A percentile compares a stretch with the other conserved stretches of the same genome.
These are phyloP conservation scores for Uria aalge DNA, from an alignment of 2,113 vertebrate genomes.

Conservation along the genomic window DNA sequence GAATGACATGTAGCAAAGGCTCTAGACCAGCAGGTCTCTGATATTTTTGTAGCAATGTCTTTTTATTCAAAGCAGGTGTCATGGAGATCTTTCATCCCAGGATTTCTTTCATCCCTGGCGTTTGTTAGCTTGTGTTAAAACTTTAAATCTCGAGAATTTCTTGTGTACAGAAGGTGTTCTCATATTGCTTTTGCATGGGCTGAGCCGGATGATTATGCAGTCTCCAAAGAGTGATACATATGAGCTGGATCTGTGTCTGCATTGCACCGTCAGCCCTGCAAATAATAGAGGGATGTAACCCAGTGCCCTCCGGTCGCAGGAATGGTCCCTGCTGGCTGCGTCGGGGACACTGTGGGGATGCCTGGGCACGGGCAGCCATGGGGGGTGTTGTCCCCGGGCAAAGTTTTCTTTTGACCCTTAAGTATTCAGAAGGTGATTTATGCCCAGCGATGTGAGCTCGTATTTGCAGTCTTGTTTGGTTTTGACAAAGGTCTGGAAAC, in stretches of 20 bases:
- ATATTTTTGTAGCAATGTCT: slow-evolving; percentile 65
- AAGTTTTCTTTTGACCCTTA: neutral
- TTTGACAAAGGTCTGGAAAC: neutral
- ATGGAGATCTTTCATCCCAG: slow-evolving; percentile 63
- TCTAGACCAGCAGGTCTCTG: slow-evolving; percentile 61
- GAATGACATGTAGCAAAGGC: slow-evolving; percentile 61
- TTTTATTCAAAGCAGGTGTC: slow-evolving; percentile 67
- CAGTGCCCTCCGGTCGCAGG: neutral
- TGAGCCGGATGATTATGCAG: slow-evolving; percentile 7
- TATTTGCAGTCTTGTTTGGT: neutral
- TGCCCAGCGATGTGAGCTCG: neutral
- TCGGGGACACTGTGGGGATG: fast-evolving
- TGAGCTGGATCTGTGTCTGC: slow-evolving; percentile 16
- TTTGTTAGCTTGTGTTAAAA: slow-evolving; percentile 67
- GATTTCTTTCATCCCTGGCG: slow-evolving; percentile 63
- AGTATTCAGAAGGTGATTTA: neutral
- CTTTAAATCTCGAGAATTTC: slow-evolving; percentile 53
- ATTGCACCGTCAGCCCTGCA: neutral
- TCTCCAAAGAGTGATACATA: neutral
- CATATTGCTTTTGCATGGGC: neutral
- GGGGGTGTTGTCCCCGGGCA: neutral
- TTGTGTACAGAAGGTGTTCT: slow-evolving; percentile 44
- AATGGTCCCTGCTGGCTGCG: neutral
- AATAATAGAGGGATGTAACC: neutral
- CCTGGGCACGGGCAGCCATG: neutral